Evolutionary conservation across 2,888 invertebrate species (phyloP).

Genomic region (Catotricha subobsoleta): DNA sequence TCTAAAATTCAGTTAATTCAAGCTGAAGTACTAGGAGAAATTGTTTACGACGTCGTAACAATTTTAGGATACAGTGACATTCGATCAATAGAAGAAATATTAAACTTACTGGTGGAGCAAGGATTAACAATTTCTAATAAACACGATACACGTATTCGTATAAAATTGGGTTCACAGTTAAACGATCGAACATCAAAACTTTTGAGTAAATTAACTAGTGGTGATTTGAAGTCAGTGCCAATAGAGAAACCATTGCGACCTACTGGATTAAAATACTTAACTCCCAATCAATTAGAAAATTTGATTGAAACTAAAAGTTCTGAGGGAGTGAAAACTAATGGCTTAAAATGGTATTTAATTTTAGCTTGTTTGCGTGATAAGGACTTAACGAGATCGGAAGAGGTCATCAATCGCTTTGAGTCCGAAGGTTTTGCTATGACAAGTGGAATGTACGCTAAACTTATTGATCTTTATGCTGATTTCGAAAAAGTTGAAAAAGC

Average conservation of each 20-base stretch:
- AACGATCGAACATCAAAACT: constrained; percentile 43
- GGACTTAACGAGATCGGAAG: constrained; percentile 40
- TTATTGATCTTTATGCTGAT: constrained; percentile 47
- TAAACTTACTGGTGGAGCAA: constrained; percentile 38
- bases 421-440: constrained; percentile 38
- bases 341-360: constrained; percentile 42
- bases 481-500: constrained; percentile 45
- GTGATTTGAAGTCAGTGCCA: constrained; percentile 36
- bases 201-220: constrained; percentile 43
- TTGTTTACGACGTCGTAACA: constrained; percentile 37
- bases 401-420: constrained; percentile 39
- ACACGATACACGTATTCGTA: constrained; percentile 43
- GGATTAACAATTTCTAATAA: constrained; percentile 46
- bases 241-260: too few species aligned
- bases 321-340: constrained; percentile 38
- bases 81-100: constrained; percentile 31
- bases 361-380: constrained; percentile 42
- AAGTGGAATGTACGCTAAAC: constrained; percentile 39
- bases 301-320: constrained; percentile 35
- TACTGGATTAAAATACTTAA: constrained; percentile 18
- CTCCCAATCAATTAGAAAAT: constrained; percentile 37
- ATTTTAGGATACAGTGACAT: constrained; percentile 27
- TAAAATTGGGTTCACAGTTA: constrained; percentile 44
- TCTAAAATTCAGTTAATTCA: constrained; percentile 21
- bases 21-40: constrained; percentile 34